Evolutionary conservation across 2,113 vertebrate species (phyloP).

Genomic region (Austrofundulus limnaeus): DNA sequence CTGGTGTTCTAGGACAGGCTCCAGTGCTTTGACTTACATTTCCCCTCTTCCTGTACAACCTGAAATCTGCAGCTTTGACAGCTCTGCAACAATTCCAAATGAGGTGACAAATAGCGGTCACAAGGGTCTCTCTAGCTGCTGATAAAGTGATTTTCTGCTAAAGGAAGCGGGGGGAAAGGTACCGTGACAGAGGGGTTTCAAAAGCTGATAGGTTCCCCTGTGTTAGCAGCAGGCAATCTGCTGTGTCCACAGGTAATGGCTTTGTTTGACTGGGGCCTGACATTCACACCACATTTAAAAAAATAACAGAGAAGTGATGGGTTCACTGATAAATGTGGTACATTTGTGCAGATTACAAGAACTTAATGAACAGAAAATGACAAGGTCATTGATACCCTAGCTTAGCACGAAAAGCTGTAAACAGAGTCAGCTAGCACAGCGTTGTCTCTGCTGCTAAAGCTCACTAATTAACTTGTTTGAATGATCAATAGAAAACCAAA

Average conservation of each 20-base stretch:
- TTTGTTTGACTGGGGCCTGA: constrained; percentile 31
- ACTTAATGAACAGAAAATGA: background rate
- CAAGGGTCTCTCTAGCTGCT: constrained; percentile 42
- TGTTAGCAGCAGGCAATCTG: constrained; percentile 30
- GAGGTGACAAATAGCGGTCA: constrained; percentile 54
- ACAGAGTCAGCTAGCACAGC: background rate
- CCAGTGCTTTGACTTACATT: constrained; percentile 19
- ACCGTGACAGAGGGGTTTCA: constrained; percentile 35
- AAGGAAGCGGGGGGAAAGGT: constrained; percentile 25
- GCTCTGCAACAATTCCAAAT: constrained; percentile 43
- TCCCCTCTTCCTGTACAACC: background rate
- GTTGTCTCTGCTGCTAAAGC: background rate
- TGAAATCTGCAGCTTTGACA: constrained; percentile 36
- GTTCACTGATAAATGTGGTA: background rate
- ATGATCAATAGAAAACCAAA: background rate
- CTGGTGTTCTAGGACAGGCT: background rate
- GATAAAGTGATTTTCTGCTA: constrained; percentile 56
- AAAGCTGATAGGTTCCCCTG: constrained; percentile 45
- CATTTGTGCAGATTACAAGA: background rate
- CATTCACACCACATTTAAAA: background rate
- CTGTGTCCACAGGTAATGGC: constrained; percentile 25
- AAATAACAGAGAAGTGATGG: background rate
- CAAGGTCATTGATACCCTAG: background rate
- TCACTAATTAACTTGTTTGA: constrained; percentile 5
- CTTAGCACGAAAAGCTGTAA: background rate